These are phyloP conservation scores for Linurgus olivaceus DNA, from an alignment of 2,797 vertebrate species.

Conservation along the genomic window DNA sequence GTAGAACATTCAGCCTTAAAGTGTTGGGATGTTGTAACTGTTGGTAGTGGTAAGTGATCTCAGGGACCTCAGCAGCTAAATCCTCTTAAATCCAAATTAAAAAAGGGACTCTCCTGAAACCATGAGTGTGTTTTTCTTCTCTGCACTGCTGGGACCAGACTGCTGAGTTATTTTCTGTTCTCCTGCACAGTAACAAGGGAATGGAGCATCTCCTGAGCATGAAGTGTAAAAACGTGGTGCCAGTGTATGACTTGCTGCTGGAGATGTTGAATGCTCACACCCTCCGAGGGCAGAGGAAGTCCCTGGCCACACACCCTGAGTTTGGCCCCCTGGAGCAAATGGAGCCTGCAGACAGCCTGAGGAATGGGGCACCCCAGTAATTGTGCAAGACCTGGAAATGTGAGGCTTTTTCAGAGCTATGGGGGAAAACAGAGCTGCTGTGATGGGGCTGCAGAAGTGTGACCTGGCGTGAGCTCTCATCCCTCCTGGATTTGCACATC, in stretches of 20 bases:
- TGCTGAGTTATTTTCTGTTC: neutral
- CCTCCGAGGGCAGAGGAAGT: slow-evolving; percentile 77
- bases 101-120: neutral
- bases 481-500: neutral
- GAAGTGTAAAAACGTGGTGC: slow-evolving; percentile 95
- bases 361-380: slow-evolving; percentile 20
- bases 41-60: neutral
- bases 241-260: slow-evolving; percentile 92
- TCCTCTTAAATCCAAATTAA: neutral
- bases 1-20: neutral
- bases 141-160: neutral
- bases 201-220: slow-evolving; percentile 95
- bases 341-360: slow-evolving; percentile 34
- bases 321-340: slow-evolving; percentile 20
- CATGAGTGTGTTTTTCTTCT: fast-evolving
- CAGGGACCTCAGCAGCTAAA: neutral
- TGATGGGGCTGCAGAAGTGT: neutral
- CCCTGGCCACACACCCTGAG: slow-evolving; percentile 42
- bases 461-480: neutral
- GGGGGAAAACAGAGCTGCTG: neutral
- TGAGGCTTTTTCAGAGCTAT: neutral
- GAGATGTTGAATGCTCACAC: slow-evolving; percentile 96
- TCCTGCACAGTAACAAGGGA: slow-evolving; percentile 89
- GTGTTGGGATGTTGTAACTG: neutral
- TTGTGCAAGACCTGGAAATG: neutral